Evolutionary conservation across 2,888 invertebrate genomes (phyloP), one percentile per base, ranked within the genome.

Genomic region (Pegoplata infirma): DNA sequence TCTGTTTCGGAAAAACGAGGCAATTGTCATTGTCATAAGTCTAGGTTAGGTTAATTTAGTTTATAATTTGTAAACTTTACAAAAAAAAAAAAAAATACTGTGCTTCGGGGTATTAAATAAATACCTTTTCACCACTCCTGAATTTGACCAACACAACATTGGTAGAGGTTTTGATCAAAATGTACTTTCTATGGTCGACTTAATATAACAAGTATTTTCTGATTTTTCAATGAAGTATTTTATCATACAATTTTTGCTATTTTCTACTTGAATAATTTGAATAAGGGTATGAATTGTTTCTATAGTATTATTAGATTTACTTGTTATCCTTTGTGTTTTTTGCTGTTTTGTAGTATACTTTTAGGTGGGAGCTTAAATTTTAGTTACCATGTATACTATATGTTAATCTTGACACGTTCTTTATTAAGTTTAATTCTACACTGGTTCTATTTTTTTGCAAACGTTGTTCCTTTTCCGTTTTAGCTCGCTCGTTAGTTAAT

Each of bases 391-490:
- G 61, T 55, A 55, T 79, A 75, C 75, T 61, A 56, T 79, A 79
- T 79, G 64, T 63, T 63, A 63, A 75, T 66, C 61, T 56, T 63
- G 71, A 67, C 66, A 71, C 67, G 49, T 61, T 69, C 78, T 74
- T 75, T 55, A 67, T 71, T 74, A 74, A 71, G 67, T 68, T 66
- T 49, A 71, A 75, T 61, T 79, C 51, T 21, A 59, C 28, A 53
- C 28, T 51, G 53, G 44, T 71, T 17, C 16, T 51, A 21, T 40
- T 44, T 25, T 59, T 40, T 25, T 14, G 25, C 1, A 23, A 40
- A 6, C 44, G 32, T 58, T 47, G n/a, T 61, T 36, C 25, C 10
- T 36, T 21, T n/a, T n/a, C n/a, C 5, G 7, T 36, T 36, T 51
- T n/a, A n/a, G 59, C 32, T 55, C 46, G 59, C 53, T 69, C 17